Evolutionary conservation across 2,113 vertebrate genomes (phyloP).

Genomic region (Lepisosteus oculatus): DNA sequence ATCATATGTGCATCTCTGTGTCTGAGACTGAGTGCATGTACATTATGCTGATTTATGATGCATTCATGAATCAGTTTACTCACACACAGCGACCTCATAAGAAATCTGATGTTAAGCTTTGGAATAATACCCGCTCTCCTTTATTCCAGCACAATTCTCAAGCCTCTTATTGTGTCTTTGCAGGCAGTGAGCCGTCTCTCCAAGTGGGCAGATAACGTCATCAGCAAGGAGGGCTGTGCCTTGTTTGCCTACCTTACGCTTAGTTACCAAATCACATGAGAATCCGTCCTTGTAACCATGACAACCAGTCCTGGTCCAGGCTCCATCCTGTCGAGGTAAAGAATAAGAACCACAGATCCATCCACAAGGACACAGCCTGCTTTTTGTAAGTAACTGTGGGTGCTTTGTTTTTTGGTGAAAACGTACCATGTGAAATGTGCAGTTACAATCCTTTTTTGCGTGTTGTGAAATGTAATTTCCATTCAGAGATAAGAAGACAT

Average conservation of each 20-base stretch:
- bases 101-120: not conserved
- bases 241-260: slow-evolving; percentile 9
- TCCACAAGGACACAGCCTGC: not conserved
- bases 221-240: slow-evolving; percentile 6
- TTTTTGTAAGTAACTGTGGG: not conserved
- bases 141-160: slow-evolving; percentile 23
- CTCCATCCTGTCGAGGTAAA: slow-evolving; percentile 64
- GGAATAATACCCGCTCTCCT: not conserved
- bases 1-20: slow-evolving; percentile 30
- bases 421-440: slow-evolving; percentile 24
- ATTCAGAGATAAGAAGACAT: no score
- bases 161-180: slow-evolving; percentile 30
- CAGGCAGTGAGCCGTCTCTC: slow-evolving; percentile 17
- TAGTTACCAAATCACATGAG: slow-evolving; percentile 46
- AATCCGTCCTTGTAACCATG: slow-evolving; percentile 56
- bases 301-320: slow-evolving; percentile 62
- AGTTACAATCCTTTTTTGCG: slow-evolving; percentile 26
- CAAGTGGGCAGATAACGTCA: slow-evolving; percentile 29
- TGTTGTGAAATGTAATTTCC: slow-evolving; percentile 19
- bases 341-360: slow-evolving; percentile 27
- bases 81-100: not conserved
- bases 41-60: not conserved
- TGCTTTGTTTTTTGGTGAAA: slow-evolving; percentile 8
- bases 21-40: slow-evolving; percentile 22
- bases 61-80: not conserved